These are phyloP conservation scores for Melanerpes formicivorus DNA, from an alignment of 2,113 vertebrate genomes.

Conservation along the genomic window DNA sequence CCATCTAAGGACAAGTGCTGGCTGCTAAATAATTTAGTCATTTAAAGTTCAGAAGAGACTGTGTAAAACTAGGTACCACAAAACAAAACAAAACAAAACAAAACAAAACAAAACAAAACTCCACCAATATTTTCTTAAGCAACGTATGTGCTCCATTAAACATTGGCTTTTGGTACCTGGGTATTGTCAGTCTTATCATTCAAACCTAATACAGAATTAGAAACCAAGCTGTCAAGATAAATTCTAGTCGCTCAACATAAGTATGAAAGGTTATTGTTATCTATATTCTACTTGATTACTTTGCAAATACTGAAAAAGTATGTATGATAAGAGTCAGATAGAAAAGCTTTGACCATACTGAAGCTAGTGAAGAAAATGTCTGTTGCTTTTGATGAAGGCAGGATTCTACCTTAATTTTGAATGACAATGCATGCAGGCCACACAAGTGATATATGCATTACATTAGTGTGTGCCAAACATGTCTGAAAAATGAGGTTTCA, in stretches of 20 bases:
- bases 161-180: constrained; percentile 1
- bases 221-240: constrained; percentile 13
- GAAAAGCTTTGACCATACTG: neutral
- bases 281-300: neutral
- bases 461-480: neutral
- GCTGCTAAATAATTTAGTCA: constrained; percentile 59
- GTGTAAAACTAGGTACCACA: neutral
- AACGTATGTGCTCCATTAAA: constrained; percentile 23
- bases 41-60: constrained; percentile 44
- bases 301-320: neutral
- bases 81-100: neutral
- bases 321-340: neutral
- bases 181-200: neutral
- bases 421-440: neutral
- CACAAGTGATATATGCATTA: neutral
- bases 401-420: neutral
- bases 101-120: neutral
- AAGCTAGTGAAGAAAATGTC: neutral
- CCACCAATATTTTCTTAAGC: neutral
- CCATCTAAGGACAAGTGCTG: constrained; percentile 48
- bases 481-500: neutral
- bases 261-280: neutral
- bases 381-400: neutral
- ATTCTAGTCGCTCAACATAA: neutral
- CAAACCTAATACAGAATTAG: neutral